phyloP scores from a whole-genome alignment of 2,888 invertebrate genomes.

The Pheosia gnoma region DNA sequence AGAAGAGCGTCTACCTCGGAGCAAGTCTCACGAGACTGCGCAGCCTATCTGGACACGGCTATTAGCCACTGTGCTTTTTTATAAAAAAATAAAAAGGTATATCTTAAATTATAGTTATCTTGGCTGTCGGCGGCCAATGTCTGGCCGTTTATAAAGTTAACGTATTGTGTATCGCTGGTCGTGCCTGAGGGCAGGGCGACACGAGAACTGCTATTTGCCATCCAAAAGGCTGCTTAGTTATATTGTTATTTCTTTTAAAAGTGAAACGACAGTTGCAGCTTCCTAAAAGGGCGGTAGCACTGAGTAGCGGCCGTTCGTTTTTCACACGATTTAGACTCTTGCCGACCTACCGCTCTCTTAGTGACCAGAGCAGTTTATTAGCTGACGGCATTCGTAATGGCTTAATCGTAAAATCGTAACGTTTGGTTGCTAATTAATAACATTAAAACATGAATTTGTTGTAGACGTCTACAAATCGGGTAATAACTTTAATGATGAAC shows the following conservation, averaged over 20 bases:
- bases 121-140: slow-evolving; percentile 28
- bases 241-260: too few relatives aligned
- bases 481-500: neutral
- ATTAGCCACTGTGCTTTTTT: too few relatives aligned
- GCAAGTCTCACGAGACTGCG: too few relatives aligned
- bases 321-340: too few relatives aligned
- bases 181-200: slow-evolving; percentile 15
- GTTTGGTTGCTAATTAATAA: neutral
- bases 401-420: neutral
- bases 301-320: too few relatives aligned
- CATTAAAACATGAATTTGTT: neutral
- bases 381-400: neutral
- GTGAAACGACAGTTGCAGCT: too few relatives aligned
- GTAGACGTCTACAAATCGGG: neutral
- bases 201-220: slow-evolving; percentile 1
- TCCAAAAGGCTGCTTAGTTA: neutral
- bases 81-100: neutral
- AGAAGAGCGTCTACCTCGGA: too few relatives aligned
- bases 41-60: too few relatives aligned
- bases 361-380: too few relatives aligned
- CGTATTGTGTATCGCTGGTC: slow-evolving; percentile 17
- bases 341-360: too few relatives aligned
- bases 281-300: too few relatives aligned
- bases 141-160: slow-evolving; percentile 34
- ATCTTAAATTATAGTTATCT: slow-evolving; percentile 11